Evolutionary conservation across 2,113 vertebrate species (phyloP), one percentile per base, ranked within the genome.

Genomic region (Rhipidura dahli): DNA sequence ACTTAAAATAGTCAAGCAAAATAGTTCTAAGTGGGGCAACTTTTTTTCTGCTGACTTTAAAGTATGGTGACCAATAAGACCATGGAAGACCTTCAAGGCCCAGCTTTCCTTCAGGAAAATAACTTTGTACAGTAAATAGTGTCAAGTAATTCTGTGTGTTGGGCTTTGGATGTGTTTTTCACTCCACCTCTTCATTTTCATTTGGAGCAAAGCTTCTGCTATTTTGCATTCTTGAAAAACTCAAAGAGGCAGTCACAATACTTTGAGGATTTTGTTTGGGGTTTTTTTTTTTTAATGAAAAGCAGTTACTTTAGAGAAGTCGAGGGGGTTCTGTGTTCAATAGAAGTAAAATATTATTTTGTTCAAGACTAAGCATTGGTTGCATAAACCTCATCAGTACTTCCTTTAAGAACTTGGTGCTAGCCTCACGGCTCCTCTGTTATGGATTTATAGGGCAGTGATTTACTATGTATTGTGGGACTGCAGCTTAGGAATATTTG

Each of bases 381-480:
- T 96, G 51, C 50, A 44, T 87, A 96, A 94, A 84, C 70, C 64
- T 90, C 76, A 64, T 49, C 61, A 45, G 60, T 81, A 23, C 39
- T 90, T 78, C 54, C 91, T 86, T 47, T 33, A 64, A 93, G 79
- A 59, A 18, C 28, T 71, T 14, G 0, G 9, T 64, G 56, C 26
- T 93, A 71, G 68, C 76, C 44, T 65, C 49, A 30, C 73, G 83
- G 77, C 80, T 94, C 45, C 64, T 84, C 50, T 92, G 50, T 60
- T 93, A 16, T 1, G 1, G 31, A 51, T 95, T 96, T 95, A 81
- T 30, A 56, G 80, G 31, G 20, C 37, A 92, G n/a, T 90, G 80
- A 90, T 94, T 94, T 96, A 94, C 33, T 78, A 5, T 3, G 1
- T 81, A 83, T 95, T 95, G 92, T 96, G 40, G 33, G n/a, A 57